Conservation (phyloP, 1,140 invertebrate genomes). For the Heliothis virescens region DNA sequence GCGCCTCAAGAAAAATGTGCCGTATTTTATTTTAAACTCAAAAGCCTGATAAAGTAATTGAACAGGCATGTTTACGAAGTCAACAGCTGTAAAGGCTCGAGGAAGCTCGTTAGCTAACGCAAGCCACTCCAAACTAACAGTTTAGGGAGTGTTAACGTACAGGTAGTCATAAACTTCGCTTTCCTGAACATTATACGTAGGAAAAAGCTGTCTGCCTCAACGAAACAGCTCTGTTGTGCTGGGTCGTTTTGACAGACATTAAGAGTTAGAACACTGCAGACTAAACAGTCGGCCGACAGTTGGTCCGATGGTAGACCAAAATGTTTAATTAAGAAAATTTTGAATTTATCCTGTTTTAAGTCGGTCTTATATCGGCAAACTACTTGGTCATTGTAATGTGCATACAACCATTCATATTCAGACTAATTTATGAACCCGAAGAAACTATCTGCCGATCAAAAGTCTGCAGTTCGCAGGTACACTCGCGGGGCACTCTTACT, state of each 20-base stretch:
- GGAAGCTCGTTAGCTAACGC: constrained; percentile 8
- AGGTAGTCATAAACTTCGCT: constrained; percentile 49
- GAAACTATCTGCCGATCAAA: too few species aligned
- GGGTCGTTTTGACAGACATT: constrained; percentile 62
- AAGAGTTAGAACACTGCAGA: too few species aligned
- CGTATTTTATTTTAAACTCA: background rate
- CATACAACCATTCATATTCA: too few species aligned
- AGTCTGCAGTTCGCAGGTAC: too few species aligned
- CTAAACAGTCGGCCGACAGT: too few species aligned
- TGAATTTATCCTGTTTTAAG: too few species aligned
- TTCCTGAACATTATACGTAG: constrained; percentile 51
- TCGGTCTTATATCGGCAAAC: too few species aligned
- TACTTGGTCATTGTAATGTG: too few species aligned
- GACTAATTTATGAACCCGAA: too few species aligned
- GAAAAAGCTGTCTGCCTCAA: constrained; percentile 50
- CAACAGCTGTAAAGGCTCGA: constrained; percentile 5
- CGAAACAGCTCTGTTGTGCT: constrained; percentile 58
- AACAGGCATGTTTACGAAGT: background rate
- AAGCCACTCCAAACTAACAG: constrained; percentile 16
- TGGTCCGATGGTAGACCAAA: too few species aligned
- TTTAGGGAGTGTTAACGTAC: constrained; percentile 51
- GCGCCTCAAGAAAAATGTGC: background rate
- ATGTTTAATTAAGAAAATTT: too few species aligned
- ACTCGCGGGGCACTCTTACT: too few species aligned
- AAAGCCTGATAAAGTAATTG: background rate